Evolutionary conservation across 2,113 vertebrate species (phyloP).

Genomic region (Ochotona princeps): DNA sequence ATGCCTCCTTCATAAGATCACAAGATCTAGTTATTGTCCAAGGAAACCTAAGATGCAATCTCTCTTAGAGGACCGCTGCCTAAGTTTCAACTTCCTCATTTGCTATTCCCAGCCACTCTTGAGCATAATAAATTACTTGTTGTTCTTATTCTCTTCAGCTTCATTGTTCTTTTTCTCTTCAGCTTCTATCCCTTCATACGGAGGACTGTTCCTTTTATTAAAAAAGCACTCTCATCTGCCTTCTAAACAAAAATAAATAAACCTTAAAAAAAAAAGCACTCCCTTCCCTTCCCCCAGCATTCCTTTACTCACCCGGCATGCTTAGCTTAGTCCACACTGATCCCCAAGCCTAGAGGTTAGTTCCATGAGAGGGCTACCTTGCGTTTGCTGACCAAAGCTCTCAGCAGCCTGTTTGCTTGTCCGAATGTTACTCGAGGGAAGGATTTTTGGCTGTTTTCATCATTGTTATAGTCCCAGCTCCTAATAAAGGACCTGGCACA

Average conservation of each 20-base stretch:
- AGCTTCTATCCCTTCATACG: neutral
- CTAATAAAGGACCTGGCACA: slow-evolving; percentile 63
- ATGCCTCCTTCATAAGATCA: neutral
- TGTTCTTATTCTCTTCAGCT: slow-evolving; percentile 22
- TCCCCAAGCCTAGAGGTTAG: slow-evolving; percentile 4
- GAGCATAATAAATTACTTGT: neutral
- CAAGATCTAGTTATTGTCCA: neutral
- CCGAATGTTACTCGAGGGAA: slow-evolving; percentile 1
- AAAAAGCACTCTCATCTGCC: neutral
- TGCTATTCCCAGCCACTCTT: neutral
- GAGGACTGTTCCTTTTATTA: neutral
- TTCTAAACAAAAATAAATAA: neutral
- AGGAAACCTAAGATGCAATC: neutral
- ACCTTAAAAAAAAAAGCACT: neutral
- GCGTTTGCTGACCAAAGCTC: neutral
- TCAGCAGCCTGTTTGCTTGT: slow-evolving; percentile 19
- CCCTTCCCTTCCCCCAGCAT: slow-evolving; percentile 1
- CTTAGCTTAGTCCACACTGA: neutral
- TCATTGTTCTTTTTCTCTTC: slow-evolving; percentile 22
- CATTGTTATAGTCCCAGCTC: neutral
- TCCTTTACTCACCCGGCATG: slow-evolving; percentile 38
- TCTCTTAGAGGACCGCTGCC: neutral
- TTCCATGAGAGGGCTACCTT: neutral
- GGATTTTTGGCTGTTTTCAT: slow-evolving; percentile 34
- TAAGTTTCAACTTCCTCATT: neutral